Evolutionary conservation across 2,797 vertebrate species (phyloP).

Genomic region (Helarctos malayanus): DNA sequence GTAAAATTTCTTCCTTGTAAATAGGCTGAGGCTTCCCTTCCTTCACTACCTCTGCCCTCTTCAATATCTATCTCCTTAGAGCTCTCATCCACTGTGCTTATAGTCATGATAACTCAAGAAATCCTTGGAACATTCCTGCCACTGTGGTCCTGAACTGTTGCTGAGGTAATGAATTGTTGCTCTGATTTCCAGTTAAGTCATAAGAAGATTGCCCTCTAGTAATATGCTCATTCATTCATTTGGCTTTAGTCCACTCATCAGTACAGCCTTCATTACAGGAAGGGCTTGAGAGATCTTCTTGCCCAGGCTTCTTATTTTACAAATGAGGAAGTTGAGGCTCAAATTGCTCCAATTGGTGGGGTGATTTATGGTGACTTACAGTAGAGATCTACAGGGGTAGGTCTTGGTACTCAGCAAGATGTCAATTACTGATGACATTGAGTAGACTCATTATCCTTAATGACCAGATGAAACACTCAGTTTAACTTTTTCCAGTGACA

Average conservation of each 20-base stretch:
- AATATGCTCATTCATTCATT: not conserved
- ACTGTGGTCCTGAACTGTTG: not conserved
- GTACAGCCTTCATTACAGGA: not conserved
- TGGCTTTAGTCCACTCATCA: not conserved
- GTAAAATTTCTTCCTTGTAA: constrained; percentile 56
- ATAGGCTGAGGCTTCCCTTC: not conserved
- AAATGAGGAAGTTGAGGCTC: not conserved
- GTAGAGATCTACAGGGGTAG: not conserved
- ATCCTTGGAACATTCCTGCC: not conserved
- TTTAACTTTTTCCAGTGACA: not conserved
- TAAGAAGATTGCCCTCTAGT: not conserved
- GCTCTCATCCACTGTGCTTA: not conserved
- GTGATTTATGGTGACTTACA: not conserved
- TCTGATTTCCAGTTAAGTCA: not conserved
- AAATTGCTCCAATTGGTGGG: not conserved
- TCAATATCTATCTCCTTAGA: not conserved
- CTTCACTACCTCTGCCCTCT: not conserved
- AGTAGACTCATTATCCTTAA: not conserved
- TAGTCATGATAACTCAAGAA: not conserved
- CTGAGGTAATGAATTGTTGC: not conserved
- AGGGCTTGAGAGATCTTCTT: not conserved
- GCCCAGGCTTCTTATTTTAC: not conserved
- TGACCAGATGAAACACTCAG: not conserved
- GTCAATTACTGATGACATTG: not conserved
- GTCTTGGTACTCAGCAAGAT: not conserved